Conservation (phyloP, 1,140 invertebrate genomes). For the Drosophila quadrilineata region DNA sequence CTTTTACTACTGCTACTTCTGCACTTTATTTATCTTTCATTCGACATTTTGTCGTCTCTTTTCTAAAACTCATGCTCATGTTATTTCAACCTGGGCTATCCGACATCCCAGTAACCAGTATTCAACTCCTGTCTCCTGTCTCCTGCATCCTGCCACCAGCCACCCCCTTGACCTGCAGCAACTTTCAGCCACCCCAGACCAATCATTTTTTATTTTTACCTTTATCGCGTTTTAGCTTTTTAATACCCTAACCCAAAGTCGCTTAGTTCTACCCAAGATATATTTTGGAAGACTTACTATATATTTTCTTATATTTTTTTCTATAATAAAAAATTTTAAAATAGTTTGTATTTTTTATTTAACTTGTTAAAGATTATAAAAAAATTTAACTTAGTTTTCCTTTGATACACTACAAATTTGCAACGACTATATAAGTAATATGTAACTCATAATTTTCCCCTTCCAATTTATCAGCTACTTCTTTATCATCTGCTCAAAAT, state of each 20-base stretch:
- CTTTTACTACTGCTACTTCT: slow-evolving; percentile 5
- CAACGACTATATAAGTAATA: slow-evolving; percentile 11
- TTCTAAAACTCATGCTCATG: slow-evolving; percentile 73
- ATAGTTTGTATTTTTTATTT: not conserved
- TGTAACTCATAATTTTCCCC: slow-evolving; percentile 35
- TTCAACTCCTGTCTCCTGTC: slow-evolving; percentile 7
- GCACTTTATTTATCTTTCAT: slow-evolving; percentile 80
- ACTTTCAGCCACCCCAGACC: not conserved
- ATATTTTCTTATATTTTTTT: not conserved
- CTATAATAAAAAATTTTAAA: not conserved
- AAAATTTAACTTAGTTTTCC: not conserved
- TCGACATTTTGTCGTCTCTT: slow-evolving; percentile 76
- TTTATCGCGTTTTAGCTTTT: slow-evolving; percentile 56
- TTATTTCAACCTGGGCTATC: slow-evolving; percentile 71
- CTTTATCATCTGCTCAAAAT: slow-evolving; percentile 13
- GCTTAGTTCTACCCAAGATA: not conserved
- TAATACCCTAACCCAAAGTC: slow-evolving; percentile 17
- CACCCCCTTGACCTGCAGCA: not conserved
- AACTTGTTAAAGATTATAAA: not conserved
- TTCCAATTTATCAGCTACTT: slow-evolving; percentile 5
- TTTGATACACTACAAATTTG: slow-evolving; percentile 2
- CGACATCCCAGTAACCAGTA: slow-evolving; percentile 18
- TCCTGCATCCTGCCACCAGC: not conserved
- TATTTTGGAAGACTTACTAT: too few species aligned
- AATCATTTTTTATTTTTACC: slow-evolving; percentile 18